These are phyloP conservation scores for Acrobasis consociella DNA, from an alignment of 2,888 invertebrate species.

Conservation along the genomic window DNA sequence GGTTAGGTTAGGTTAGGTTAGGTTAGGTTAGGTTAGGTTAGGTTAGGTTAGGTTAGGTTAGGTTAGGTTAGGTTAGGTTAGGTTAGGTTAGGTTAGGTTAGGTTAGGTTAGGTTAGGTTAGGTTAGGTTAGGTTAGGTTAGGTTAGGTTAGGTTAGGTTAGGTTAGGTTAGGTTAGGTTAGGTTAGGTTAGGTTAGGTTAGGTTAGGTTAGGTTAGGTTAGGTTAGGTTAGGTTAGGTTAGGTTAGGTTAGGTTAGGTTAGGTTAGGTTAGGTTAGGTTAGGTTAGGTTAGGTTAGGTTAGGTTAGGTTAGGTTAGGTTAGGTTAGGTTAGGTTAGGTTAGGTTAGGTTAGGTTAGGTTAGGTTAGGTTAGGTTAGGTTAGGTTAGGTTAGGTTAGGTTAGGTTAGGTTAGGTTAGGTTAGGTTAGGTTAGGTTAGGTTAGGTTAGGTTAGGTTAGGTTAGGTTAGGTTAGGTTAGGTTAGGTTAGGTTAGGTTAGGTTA, in stretches of 20 bases:
- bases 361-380: no score
- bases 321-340: conserved; percentile 32
- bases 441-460: no score
- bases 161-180: conserved; percentile 33
- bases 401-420: no score
- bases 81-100: conserved; percentile 33
- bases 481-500: no score
- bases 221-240: conserved; percentile 35
- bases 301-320: conserved; percentile 32
- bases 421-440: no score
- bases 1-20: conserved; percentile 30
- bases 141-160: conserved; percentile 37
- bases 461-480: no score
- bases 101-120: conserved; percentile 32
- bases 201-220: conserved; percentile 34
- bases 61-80: conserved; percentile 32
- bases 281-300: conserved; percentile 35
- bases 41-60: conserved; percentile 31
- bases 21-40: conserved; percentile 31
- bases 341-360: no score
- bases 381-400: no score
- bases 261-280: conserved; percentile 34
- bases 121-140: conserved; percentile 33
- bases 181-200: conserved; percentile 33
- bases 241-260: conserved; percentile 36